These are phyloP conservation scores for Leguminivora glycinivorella DNA, from an alignment of 1,140 invertebrate genomes.

Conservation along the genomic window DNA sequence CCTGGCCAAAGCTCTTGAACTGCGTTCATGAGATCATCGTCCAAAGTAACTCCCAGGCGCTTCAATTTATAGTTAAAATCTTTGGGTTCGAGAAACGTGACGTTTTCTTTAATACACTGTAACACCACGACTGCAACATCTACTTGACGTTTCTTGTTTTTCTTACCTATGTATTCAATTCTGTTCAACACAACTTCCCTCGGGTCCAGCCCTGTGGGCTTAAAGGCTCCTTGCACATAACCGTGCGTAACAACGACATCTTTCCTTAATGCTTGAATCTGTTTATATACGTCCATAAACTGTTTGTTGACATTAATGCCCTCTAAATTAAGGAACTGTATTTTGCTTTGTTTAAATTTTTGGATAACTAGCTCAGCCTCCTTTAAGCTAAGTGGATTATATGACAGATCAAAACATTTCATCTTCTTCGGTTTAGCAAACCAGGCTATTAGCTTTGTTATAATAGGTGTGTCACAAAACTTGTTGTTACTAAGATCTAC, in stretches of 20 bases:
- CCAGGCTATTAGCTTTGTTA: slow-evolving; percentile 30
- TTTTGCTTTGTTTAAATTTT: not conserved
- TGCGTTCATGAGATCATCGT: not conserved
- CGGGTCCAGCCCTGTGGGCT: slow-evolving; percentile 34
- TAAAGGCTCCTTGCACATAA: slow-evolving; percentile 35
- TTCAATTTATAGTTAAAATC: not conserved
- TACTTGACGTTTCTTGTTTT: slow-evolving; percentile 1
- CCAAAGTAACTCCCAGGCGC: not conserved
- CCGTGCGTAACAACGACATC: slow-evolving; percentile 36
- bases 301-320: not conserved
- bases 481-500: slow-evolving; percentile 60
- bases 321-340: not conserved
- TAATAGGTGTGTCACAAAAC: slow-evolving; percentile 44
- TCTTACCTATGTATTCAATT: slow-evolving; percentile 30
- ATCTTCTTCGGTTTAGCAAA: not conserved
- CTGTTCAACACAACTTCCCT: slow-evolving; percentile 42
- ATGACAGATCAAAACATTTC: not conserved
- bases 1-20: not conserved
- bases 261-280: not conserved
- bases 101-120: not conserved
- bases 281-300: not conserved
- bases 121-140: not conserved
- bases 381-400: not conserved
- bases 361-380: not conserved
- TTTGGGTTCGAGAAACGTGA: not conserved